Evolutionary conservation across 2,888 invertebrate species (phyloP), one percentile per base, ranked within the genome.

Genomic region (Nomada fabriciana): DNA sequence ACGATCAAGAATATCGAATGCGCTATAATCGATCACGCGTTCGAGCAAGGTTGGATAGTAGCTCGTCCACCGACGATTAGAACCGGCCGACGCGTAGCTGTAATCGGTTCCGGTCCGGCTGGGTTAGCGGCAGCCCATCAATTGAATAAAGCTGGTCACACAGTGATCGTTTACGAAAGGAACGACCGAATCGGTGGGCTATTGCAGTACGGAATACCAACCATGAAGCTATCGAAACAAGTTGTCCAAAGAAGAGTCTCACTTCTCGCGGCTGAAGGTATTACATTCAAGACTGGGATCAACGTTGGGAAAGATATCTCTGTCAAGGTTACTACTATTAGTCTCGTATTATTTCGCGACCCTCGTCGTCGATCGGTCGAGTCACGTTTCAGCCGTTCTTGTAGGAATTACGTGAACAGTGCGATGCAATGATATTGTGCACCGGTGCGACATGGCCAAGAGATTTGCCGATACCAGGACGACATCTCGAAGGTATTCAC

Each of bases 1-100:
- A 99, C 99, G 82, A 99, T 99, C 94, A 99, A 99, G 95, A 99
- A 99, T 94, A 99, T 99, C 90, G 99, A 99, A 95, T 99, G 99
- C 94, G 97, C 99, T 75, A 99, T 99, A 93, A 99, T 99, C 89
- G 99, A 99, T 95, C 97, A 98, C 94, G 99, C 98, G 15, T 99
- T 98, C 94, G 98, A 99, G 92, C 97, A 97, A 94, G 99, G 98
- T 5, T 98, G 98, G 98, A 98, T 99, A 87, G 95, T 95, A 69
- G 97, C 99, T 0, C 96, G 97, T 94, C 95, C 96, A 52, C 98
- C 98, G 0, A 94, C 95, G 11, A 90, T 94, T 36, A 95, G 98
- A 74, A 97, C 97, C 53, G 98, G 97, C 18, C 97, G 97, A 90
- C 96, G 96, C 25, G 96, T 99, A 0, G 99, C 98, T 1, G 95